phyloP scores from a whole-genome alignment of 2,113 vertebrate species.

The Lasiurus cinereus region DNA sequence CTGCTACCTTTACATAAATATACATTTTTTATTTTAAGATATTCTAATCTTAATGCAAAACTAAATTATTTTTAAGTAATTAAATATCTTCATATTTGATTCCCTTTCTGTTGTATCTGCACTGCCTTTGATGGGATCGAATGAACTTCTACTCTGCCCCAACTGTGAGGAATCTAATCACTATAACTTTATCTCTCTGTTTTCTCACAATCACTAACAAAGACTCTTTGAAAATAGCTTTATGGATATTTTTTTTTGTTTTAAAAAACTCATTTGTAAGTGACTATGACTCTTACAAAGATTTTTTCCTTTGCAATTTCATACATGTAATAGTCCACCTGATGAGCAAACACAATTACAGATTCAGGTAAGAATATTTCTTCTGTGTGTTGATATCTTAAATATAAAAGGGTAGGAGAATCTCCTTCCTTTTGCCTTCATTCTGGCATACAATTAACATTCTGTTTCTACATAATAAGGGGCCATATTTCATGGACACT shows the following conservation, averaged over 20 bases:
- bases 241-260: constrained; percentile 61
- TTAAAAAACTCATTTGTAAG: background rate
- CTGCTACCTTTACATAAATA: constrained; percentile 40
- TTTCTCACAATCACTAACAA: constrained; percentile 27
- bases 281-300: background rate
- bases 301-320: background rate
- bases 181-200: constrained; percentile 26
- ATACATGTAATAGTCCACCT: background rate
- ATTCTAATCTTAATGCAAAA: constrained; percentile 29
- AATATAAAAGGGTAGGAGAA: background rate
- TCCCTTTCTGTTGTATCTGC: background rate
- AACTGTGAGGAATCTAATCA: constrained; percentile 29
- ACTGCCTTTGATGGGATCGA: background rate
- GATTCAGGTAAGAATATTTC: background rate
- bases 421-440: background rate
- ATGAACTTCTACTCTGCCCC: background rate
- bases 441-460: background rate
- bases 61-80: constrained; percentile 34
- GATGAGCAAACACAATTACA: background rate
- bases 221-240: constrained; percentile 30
- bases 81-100: background rate
- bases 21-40: background rate
- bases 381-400: background rate
- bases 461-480: background rate
- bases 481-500: background rate